Conservation (phyloP, 2,888 invertebrate genomes). For the Cyaniris semiargus region DNA sequence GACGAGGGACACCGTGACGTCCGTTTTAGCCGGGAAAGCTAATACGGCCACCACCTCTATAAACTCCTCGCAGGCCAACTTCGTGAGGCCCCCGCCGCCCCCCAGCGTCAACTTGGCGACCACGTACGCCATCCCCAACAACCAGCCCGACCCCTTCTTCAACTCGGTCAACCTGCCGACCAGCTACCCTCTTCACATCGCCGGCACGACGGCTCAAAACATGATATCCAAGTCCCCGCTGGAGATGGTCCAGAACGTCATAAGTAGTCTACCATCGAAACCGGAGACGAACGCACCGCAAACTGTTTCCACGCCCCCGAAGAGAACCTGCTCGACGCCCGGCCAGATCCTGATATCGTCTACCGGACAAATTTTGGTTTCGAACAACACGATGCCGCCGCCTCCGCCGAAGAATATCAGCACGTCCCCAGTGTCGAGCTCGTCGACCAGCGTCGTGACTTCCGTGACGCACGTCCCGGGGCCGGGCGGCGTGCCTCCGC, state of each 20-base stretch:
- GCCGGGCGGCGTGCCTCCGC: slow-evolving; percentile 82
- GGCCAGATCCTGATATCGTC: slow-evolving; percentile 89
- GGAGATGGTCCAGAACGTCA: slow-evolving; percentile 89
- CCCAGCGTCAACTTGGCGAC: slow-evolving; percentile 69
- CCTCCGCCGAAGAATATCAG: slow-evolving; percentile 81
- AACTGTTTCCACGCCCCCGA: slow-evolving; percentile 54
- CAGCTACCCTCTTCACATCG: slow-evolving; percentile 70
- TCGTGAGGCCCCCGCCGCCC: slow-evolving; percentile 65
- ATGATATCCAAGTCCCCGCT: slow-evolving; percentile 83
- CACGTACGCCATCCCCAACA: slow-evolving; percentile 71
- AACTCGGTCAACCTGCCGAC: slow-evolving; percentile 73
- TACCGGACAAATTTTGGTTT: slow-evolving; percentile 87
- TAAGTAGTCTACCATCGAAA: slow-evolving; percentile 83
- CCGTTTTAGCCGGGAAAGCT: slow-evolving; percentile 87
- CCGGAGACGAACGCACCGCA: slow-evolving; percentile 69
- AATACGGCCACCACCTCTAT: slow-evolving; percentile 89
- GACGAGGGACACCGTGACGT: slow-evolving; percentile 90
- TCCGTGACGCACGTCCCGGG: slow-evolving; percentile 84
- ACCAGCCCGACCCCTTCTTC: slow-evolving; percentile 72
- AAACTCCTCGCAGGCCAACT: slow-evolving; percentile 80
- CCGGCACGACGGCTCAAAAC: slow-evolving; percentile 74
- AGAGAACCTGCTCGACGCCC: slow-evolving; percentile 63
- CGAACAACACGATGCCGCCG: slow-evolving; percentile 83
- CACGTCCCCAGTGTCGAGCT: slow-evolving; percentile 82
- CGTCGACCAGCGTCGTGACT: slow-evolving; percentile 83